Evolutionary conservation across 1,140 invertebrate species (phyloP).

Genomic region (Pachyrhynchus sulphureomaculatus): DNA sequence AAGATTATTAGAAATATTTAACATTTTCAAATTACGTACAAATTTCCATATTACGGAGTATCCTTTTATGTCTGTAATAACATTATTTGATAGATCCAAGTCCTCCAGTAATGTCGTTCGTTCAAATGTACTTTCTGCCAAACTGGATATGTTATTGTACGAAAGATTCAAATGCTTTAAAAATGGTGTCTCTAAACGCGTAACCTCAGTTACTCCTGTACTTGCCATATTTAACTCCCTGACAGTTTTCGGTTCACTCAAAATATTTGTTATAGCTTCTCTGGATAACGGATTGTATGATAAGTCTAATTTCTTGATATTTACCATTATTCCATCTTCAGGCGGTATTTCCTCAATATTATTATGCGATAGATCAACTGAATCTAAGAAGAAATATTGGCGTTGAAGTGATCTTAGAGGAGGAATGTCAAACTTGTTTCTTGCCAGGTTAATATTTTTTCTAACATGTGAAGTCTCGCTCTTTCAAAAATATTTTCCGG

Average conservation of each 20-base stretch:
- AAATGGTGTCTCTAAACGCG: constrained; percentile 83
- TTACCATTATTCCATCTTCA: constrained; percentile 83
- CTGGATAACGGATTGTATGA: constrained; percentile 80
- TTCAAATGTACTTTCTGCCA: constrained; percentile 70
- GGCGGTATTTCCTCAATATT: constrained; percentile 74
- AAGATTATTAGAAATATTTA: constrained; percentile 81
- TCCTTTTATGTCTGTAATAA: constrained; percentile 58
- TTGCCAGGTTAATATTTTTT: constrained; percentile 78
- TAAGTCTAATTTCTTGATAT: constrained; percentile 82
- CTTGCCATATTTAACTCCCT: constrained; percentile 77
- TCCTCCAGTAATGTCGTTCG: constrained; percentile 75
- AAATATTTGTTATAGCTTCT: constrained; percentile 71
- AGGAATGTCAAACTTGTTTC: constrained; percentile 75
- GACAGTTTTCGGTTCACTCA: constrained; percentile 87
- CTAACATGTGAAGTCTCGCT: constrained; percentile 73
- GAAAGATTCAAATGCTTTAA: constrained; percentile 80
- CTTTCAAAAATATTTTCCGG: constrained; percentile 85
- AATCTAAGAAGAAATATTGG: constrained; percentile 78
- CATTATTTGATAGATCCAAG: constrained; percentile 77
- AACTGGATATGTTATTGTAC: constrained; percentile 67
- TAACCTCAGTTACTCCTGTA: constrained; percentile 68
- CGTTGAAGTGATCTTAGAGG: constrained; percentile 76
- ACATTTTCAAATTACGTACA: constrained; percentile 63
- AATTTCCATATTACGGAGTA: constrained; percentile 65
- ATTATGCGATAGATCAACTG: constrained; percentile 78